Evolutionary conservation across 92 coral and sea anemone genomes (phyloP), one percentile per base, ranked within the genome.

Genomic region (Siderastrea siderea): DNA sequence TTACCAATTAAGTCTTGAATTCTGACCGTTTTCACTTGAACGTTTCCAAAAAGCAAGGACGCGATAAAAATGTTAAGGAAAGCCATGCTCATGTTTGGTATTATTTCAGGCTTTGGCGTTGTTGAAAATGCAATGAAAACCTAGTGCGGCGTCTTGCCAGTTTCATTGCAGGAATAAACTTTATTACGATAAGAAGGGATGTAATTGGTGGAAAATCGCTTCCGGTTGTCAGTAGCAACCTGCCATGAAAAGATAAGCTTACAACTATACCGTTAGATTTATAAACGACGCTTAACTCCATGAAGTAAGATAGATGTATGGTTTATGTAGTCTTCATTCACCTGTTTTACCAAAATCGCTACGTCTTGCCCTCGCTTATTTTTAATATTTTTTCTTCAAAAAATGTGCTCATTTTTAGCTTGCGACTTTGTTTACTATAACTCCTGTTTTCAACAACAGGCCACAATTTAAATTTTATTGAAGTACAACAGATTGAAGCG

Each of bases 141-240:
- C 60, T 47, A n/a, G 50, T 5, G 87, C 47, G 70, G 60, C 61
- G 58, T 38, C 70, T 60, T 83, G 79, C 69, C 68, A 81, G 45
- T 54, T 68, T 43, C 66, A 68, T 81, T 54, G n/a, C 57, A 63
- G 62, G 50, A 68, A 68, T 16, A 67, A 68, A 81, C 47, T 26
- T 71, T 46, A 59, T 73, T 71, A 73, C 16, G 7, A 46, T 8
- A 6, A 11, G 6, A 83, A 11, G 79, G 58, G 11, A 47, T 71
- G 6, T 50, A 59, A 83, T 72, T 83, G 87, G 87, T 83, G 87
- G 79, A 83, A 71, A 83, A 57, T 59, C 57, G 47, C 51, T 57
- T 71, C 87, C 87, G 58, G 38, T 71, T n/a, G 69, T 45, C 78
- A 71, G 4, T 46, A 73, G 71, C 46, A 71, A 82, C 55, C 38